Evolutionary conservation across 2,888 invertebrate species (phyloP), one percentile per base, ranked within the genome.

Genomic region (Exephanes ischioxanthus): DNA sequence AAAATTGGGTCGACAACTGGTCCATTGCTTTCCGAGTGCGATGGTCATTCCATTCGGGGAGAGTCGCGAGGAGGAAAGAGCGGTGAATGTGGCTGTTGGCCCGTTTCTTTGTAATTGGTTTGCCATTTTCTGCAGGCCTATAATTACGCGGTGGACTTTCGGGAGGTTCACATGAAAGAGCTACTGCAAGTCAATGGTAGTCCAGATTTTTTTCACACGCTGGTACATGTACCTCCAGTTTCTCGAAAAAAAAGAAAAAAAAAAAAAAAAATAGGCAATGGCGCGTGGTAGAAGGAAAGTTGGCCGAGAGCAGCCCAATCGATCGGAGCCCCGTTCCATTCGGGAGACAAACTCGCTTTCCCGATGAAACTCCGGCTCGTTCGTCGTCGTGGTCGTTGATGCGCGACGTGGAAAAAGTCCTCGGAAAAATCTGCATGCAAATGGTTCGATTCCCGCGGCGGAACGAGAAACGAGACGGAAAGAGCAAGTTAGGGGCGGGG

Each of bases 401-500:
- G 85, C 80, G 77, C 53, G 66, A 67, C 16, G 73, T n/a, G 76
- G 76, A 73, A 63, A 63, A 83, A 82, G 66, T 83, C 86, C 80
- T 81, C 68, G 75, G 45, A 5, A 77, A 83, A 89, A 90, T 90
- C 85, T 88, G 82, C 88, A 89, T 89, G 88, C 87, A 88, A 89
- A 91, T 87, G 86, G 87, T 86, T 86, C 80, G 79, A 86, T 81
- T 81, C 68, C 61, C 48, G 72, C 11, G 66, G 33, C 72, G 80
- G 67, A 77, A 73, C 58, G 78, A 68, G 68, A 71, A 79, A 71
- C 71, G 71, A 61, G 51, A 68, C 26, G n/a, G 58, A 61, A 77
- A 76, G 81, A 70, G 55, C 68, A 45, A 81, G 22, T 33, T 41
- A 16, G 78, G 71, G 30, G 11, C 41, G 7, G 55, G 63, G 51